phyloP scores from a whole-genome alignment of 53 echinoderm and acorn worm genomes.

The Arbacia lixula region DNA sequence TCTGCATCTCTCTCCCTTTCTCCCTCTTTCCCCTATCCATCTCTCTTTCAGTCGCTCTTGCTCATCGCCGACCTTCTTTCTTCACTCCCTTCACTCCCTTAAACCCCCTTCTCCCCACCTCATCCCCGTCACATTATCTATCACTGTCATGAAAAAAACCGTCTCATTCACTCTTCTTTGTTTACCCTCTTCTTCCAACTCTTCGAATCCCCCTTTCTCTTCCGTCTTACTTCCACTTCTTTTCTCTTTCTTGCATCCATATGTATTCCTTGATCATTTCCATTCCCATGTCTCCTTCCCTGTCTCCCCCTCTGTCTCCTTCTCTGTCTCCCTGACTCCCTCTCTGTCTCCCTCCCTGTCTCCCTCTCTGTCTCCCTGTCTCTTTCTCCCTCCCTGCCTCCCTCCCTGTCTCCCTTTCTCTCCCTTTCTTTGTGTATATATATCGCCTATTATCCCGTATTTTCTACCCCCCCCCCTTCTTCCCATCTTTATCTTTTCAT shows the following conservation, averaged over 20 bases:
- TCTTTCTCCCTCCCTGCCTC: neutral
- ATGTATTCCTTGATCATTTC: neutral
- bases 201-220: neutral
- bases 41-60: neutral
- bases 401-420: neutral
- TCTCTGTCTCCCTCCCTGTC: neutral
- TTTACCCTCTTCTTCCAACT: neutral
- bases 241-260: neutral
- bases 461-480: neutral
- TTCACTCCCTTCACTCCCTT: neutral
- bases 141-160: neutral
- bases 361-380: neutral
- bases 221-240: neutral
- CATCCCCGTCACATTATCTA: neutral
- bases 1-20: neutral
- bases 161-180: neutral
- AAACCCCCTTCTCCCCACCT: neutral
- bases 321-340: neutral
- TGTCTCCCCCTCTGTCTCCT: neutral
- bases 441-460: neutral
- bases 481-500: neutral
- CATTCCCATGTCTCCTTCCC: neutral
- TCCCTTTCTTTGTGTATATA: neutral
- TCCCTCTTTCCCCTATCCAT: neutral
- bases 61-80: neutral